Evolutionary conservation across 2,113 vertebrate genomes (phyloP).

Genomic region (Chrysemys picta): DNA sequence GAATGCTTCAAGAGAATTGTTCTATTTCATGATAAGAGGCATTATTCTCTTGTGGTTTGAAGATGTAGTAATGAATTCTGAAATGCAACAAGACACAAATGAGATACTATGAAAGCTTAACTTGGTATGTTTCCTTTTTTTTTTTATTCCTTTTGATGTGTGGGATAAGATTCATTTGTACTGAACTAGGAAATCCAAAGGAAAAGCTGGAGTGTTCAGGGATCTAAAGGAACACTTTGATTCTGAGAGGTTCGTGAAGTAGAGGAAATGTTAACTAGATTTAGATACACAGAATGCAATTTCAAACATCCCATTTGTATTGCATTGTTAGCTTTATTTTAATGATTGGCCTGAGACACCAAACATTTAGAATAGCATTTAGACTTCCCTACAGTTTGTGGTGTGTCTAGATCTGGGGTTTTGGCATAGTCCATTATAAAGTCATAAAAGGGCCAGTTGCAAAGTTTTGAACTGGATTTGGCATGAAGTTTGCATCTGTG

Average conservation of each 20-base stretch:
- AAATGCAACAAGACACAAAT: constrained; percentile 2
- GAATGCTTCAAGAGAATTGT: background rate
- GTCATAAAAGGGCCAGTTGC: background rate
- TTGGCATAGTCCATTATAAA: background rate
- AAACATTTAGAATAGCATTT: background rate
- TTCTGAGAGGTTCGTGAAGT: background rate
- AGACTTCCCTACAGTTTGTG: background rate
- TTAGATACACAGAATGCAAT: constrained; percentile 17
- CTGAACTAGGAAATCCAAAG: background rate
- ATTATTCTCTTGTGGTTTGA: constrained; percentile 44
- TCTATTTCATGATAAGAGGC: constrained; percentile 23
- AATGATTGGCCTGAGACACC: background rate
- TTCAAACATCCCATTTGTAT: background rate
- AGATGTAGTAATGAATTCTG: constrained; percentile 16
- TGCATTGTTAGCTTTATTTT: background rate
- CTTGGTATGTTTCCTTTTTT: constrained; percentile 23
- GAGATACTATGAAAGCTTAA: constrained; percentile 40
- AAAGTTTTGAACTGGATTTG: background rate
- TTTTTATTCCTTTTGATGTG: background rate
- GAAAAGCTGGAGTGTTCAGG: background rate
- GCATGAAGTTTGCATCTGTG: background rate
- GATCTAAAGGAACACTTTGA: background rate
- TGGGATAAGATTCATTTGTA: background rate
- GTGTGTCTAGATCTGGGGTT: background rate
- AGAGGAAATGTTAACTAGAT: constrained; percentile 13